Percentiles rank a stretch among this genome's conserved stretches.
Conservation (phyloP, 2,797 vertebrate species). For the Squalus acanthias region DNA sequence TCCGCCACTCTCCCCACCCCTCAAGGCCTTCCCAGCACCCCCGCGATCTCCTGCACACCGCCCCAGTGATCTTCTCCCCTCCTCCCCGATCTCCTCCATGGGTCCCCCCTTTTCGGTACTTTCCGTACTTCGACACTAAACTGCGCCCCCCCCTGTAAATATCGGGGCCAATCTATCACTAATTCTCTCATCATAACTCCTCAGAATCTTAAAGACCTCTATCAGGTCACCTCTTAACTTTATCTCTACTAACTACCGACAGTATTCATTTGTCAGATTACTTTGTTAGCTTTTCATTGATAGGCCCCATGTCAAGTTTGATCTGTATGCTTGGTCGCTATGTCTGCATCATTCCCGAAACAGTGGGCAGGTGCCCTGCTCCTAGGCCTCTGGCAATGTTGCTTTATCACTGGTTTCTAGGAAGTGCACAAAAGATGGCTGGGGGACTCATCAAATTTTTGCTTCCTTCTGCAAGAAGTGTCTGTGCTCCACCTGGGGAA, state of each 20-base stretch:
- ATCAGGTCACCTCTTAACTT: not conserved
- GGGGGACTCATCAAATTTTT: not conserved
- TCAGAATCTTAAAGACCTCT: not conserved
- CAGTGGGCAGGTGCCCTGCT: not conserved
- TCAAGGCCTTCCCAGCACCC: no score
- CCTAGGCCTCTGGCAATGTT: no score
- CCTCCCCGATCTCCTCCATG: no score
- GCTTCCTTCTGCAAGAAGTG: not conserved
- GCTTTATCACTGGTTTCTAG: no score
- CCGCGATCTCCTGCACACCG: no score
- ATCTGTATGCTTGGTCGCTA: not conserved
- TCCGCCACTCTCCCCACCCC: no score
- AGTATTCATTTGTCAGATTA: not conserved
- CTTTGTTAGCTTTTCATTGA: not conserved
- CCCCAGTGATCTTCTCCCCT: no score
- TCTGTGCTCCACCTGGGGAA: no score
- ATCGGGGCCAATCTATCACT: not conserved
- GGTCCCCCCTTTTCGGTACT: no score
- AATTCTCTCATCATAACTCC: not conserved
- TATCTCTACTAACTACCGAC: not conserved
- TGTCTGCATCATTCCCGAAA: not conserved
- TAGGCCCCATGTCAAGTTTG: not conserved
- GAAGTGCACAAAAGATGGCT: not conserved
- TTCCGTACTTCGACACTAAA: no score
- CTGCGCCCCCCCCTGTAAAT: no score